Percentiles rank a stretch among this genome's conserved stretches.
Evolutionary conservation across 2,888 invertebrate species (phyloP).

Genomic region (Aspidiotus rigidus): DNA sequence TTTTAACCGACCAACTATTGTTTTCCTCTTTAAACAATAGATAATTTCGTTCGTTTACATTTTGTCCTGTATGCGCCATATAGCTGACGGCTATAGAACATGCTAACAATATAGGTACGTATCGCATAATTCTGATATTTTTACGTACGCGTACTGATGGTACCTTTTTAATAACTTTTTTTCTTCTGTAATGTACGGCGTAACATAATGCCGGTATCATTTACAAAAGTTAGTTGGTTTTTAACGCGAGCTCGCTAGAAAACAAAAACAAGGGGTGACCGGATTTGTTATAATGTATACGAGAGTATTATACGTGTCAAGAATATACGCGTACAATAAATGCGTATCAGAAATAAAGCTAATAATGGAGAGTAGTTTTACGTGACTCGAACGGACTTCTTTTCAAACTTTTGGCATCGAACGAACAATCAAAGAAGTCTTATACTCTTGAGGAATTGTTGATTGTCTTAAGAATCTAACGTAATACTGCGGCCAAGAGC

Average conservation of each 20-base stretch:
- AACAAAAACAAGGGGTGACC: not conserved
- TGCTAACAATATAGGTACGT: not conserved
- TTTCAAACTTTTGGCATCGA: too few species aligned
- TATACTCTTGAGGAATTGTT: too few species aligned
- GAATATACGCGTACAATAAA: too few species aligned
- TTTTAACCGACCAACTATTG: conserved; percentile 10
- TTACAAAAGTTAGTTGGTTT: conserved; percentile 3
- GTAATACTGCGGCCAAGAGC: too few species aligned
- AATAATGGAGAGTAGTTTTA: too few species aligned
- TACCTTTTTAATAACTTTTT: conserved; percentile 8
- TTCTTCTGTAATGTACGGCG: not conserved
- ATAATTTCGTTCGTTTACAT: conserved; percentile 11
- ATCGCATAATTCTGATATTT: conserved; percentile 7
- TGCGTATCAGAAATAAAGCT: too few species aligned
- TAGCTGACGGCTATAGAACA: not conserved
- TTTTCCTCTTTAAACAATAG: conserved; percentile 13
- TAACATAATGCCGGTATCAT: not conserved
- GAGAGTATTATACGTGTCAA: too few species aligned
- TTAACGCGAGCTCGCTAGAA: conserved; percentile 5
- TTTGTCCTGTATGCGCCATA: not conserved
- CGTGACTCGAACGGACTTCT: too few species aligned
- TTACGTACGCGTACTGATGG: not conserved
- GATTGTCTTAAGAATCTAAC: too few species aligned
- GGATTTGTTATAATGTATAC: not conserved
- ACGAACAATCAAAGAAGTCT: too few species aligned